phyloP scores from a whole-genome alignment of 1,140 invertebrate genomes.

The Micrasema longulum region DNA sequence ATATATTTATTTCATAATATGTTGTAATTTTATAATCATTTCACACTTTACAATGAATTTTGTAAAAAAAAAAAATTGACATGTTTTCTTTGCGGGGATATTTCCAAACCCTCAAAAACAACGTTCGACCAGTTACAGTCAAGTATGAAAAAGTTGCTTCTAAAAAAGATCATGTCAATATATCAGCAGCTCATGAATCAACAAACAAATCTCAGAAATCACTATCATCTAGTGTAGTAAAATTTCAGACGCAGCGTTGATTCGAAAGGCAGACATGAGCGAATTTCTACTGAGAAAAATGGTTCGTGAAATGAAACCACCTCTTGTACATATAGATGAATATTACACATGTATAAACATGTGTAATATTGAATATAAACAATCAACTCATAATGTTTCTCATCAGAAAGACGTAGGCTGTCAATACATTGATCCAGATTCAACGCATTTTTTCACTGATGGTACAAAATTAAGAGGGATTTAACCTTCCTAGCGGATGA shows the following conservation, averaged over 20 bases:
- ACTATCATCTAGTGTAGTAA: neutral
- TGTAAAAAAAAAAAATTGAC: neutral
- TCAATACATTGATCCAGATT: constrained; percentile 39
- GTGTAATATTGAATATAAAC: too few relatives aligned
- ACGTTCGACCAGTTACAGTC: neutral
- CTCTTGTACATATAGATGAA: neutral
- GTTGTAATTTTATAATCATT: too few relatives aligned
- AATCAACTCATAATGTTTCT: constrained; percentile 16
- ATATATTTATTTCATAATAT: neutral
- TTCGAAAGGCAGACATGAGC: constrained; percentile 33
- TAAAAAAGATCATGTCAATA: neutral
- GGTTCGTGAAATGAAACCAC: constrained; percentile 16
- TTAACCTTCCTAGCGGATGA: constrained; percentile 28
- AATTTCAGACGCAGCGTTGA: neutral
- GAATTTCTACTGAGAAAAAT: constrained; percentile 30
- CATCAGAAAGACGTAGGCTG: constrained; percentile 31
- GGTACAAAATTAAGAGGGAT: constrained; percentile 36
- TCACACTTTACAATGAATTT: too few relatives aligned
- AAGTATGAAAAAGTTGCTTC: constrained; percentile 15
- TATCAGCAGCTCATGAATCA: neutral
- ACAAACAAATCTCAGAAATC: constrained; percentile 2
- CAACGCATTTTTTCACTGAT: constrained; percentile 32
- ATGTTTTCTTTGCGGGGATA: constrained; percentile 38
- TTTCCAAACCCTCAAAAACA: constrained; percentile 34
- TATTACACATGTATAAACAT: too few relatives aligned